Evolutionary conservation across 2,113 vertebrate species (phyloP), one percentile per base, ranked within the genome.

Genomic region (Cheirogaleus medius): DNA sequence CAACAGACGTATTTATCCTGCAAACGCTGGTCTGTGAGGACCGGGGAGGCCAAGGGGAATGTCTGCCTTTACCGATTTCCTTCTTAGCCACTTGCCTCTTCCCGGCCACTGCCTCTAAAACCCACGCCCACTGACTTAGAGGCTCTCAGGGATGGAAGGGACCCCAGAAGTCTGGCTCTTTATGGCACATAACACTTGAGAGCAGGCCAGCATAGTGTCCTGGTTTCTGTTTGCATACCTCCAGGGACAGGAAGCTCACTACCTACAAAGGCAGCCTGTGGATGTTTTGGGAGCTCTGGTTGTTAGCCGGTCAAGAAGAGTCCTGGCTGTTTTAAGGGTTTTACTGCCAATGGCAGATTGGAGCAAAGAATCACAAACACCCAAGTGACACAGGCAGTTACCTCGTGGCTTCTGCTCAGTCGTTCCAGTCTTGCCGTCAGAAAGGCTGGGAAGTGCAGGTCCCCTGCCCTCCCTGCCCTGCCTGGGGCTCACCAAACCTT

Each of bases 141-240:
- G 20, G 8, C 60, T 13, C 58, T 56, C 3, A 1, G 60, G 66
- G 27, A 64, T 58, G 34, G 49, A 47, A 83, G n/a, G 12, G 6
- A 37, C 23, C 21, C 42, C 47, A 52, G 83, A n/a, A 37, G 29
- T 87, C 37, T 37, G 56, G 42, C 63, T 82, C 39, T 69, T 86
- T 87, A 88, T 89, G 66, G 87, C 8, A 12, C 8, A 20, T n/a
- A 6, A 10, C 42, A 20, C 20, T 56, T 29, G 52, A 54, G 60
- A 91, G 54, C 34, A 85, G 83, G 39, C 60, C 39, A 73, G 64
- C 49, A 23, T 32, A 81, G 32, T 60, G 73, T 37, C 18, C 44
- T 10, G 15, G n/a, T 21, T 93, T 80, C 56, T 77, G 10, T 29
- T 37, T 95, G 90, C 68, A 85, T 71, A 94, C 37, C 64, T 94